phyloP scores from a whole-genome alignment of 2,888 invertebrate species.

The Aelia acuminata region DNA sequence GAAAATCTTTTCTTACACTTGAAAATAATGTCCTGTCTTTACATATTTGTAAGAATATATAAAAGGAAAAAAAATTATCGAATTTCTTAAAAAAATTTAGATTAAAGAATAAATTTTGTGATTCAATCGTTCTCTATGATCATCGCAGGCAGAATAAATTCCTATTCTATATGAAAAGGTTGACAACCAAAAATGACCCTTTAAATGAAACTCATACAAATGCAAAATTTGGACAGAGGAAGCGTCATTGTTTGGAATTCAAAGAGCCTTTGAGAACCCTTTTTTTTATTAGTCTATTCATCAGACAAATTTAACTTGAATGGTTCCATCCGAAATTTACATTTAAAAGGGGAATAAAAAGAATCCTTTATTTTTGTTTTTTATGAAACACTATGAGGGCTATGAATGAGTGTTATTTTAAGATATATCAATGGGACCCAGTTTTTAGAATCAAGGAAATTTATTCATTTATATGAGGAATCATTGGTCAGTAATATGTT shows the following conservation, averaged over 20 bases:
- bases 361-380: neutral
- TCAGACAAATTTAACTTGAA: constrained; percentile 10
- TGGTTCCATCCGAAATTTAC: constrained; percentile 1
- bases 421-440: neutral
- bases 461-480: too few relatives aligned
- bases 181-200: neutral
- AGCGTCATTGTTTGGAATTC: neutral
- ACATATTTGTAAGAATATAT: too few relatives aligned
- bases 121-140: too few relatives aligned
- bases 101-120: too few relatives aligned
- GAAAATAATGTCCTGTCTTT: too few relatives aligned
- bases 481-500: too few relatives aligned
- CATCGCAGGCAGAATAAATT: too few relatives aligned
- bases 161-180: neutral
- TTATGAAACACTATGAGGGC: neutral
- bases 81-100: too few relatives aligned
- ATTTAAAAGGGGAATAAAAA: neutral
- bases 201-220: neutral
- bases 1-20: too few relatives aligned
- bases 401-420: neutral
- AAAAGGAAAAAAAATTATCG: too few relatives aligned
- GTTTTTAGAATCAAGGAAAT: too few relatives aligned
- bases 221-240: neutral
- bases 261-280: constrained; percentile 10
- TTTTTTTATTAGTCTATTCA: constrained; percentile 24